Evolutionary conservation across 2,888 invertebrate species (phyloP).

Genomic region (Ochropleura plecta): DNA sequence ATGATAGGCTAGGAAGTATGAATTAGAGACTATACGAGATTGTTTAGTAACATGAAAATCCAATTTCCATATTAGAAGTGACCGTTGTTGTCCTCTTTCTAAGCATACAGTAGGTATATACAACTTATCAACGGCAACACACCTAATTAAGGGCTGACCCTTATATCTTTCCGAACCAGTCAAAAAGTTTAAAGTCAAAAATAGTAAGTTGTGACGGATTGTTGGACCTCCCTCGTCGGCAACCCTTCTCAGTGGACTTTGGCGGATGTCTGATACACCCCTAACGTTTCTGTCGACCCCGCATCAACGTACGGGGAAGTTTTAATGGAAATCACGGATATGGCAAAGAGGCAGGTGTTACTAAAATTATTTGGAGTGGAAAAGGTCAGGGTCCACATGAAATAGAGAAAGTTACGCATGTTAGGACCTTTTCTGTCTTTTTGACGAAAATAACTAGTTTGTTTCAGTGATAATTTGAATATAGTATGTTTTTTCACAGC

Average conservation of each 20-base stretch:
- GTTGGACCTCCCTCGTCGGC: slow-evolving; percentile 7
- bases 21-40: not conserved
- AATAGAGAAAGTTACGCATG: slow-evolving; percentile 21
- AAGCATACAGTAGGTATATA: not conserved
- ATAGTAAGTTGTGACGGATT: slow-evolving; percentile 27
- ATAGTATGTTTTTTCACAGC: not conserved
- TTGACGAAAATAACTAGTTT: not conserved
- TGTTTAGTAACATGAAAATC: not conserved
- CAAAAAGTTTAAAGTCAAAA: slow-evolving; percentile 39
- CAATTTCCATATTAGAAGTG: not conserved
- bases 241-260: slow-evolving; percentile 38
- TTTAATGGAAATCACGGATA: slow-evolving; percentile 46
- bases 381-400: slow-evolving; percentile 33
- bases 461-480: slow-evolving; percentile 8
- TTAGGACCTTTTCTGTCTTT: not conserved
- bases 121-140: not conserved
- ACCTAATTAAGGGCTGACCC: slow-evolving; percentile 3
- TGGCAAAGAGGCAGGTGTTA: slow-evolving; percentile 17
- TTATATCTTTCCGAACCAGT: slow-evolving; percentile 1
- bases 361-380: slow-evolving; percentile 38
- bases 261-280: slow-evolving; percentile 23
- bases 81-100: not conserved
- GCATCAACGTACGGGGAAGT: slow-evolving; percentile 37
- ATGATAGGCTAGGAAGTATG: too few species aligned
- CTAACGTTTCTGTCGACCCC: slow-evolving; percentile 29